Evolutionary conservation across 2,113 vertebrate genomes (phyloP).

Genomic region (Siphamia tubifer): DNA sequence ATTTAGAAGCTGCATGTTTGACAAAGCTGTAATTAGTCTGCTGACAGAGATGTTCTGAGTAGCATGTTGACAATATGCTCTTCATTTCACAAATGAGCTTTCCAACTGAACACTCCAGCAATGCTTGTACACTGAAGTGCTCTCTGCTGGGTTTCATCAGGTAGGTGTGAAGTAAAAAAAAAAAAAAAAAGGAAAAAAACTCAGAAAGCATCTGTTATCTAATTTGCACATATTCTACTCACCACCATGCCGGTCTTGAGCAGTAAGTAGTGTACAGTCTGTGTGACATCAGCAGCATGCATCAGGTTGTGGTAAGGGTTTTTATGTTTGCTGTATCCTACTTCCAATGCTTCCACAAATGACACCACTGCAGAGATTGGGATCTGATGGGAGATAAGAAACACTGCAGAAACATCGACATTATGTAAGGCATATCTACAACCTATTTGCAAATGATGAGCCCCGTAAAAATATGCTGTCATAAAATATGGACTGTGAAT

Average conservation of each 20-base stretch:
- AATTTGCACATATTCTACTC: conserved; percentile 63
- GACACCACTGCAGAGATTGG: conserved; percentile 97
- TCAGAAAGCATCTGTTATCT: neutral
- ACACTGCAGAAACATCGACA: neutral
- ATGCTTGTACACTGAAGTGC: neutral
- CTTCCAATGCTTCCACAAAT: conserved; percentile 95
- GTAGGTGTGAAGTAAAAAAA: neutral
- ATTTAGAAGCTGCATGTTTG: conserved; percentile 33
- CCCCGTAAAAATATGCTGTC: conserved; percentile 3
- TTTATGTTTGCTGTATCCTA: conserved; percentile 97
- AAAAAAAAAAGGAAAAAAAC: no score
- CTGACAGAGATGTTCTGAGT: conserved; percentile 43
- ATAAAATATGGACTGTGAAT: conserved; percentile 28
- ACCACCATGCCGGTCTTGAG: conserved; percentile 95
- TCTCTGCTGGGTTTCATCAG: neutral
- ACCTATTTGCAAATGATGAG: neutral
- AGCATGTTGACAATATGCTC: conserved; percentile 13
- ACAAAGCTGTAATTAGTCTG: conserved; percentile 48
- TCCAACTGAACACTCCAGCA: neutral
- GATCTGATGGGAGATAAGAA: conserved; percentile 81
- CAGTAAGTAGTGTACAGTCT: conserved; percentile 95
- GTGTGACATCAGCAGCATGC: conserved; percentile 95
- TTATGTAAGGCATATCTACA: neutral
- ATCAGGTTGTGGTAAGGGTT: conserved; percentile 98
- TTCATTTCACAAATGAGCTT: conserved; percentile 4